These are phyloP conservation scores for Plodia interpunctella DNA, from an alignment of 1,140 invertebrate species.

Conservation along the genomic window DNA sequence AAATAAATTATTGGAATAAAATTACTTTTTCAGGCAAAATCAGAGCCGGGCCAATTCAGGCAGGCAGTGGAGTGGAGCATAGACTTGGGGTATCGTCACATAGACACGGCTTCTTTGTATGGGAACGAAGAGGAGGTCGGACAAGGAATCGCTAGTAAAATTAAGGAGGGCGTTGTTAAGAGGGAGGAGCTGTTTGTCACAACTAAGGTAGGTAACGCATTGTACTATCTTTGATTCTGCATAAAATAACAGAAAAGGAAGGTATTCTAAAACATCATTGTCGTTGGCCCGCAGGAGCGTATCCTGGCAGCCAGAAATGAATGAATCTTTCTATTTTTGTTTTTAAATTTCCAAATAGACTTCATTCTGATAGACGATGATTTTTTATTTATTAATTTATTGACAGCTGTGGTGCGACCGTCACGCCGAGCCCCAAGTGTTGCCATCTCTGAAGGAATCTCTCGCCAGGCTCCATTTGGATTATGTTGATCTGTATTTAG, in stretches of 20 bases:
- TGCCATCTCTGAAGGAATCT: conserved; percentile 77
- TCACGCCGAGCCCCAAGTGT: conserved; percentile 53
- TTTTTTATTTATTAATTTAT: no score
- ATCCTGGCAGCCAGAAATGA: no score
- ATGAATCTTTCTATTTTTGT: no score
- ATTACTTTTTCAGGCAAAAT: conserved; percentile 47
- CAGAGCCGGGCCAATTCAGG: conserved; percentile 72
- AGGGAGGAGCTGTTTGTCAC: conserved; percentile 84
- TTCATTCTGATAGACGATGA: no score
- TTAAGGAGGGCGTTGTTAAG: conserved; percentile 83
- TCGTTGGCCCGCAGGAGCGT: no score
- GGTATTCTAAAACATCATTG: no score
- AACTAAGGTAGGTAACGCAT: conserved; percentile 79
- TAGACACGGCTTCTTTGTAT: conserved; percentile 84
- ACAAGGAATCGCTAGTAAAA: conserved; percentile 83
- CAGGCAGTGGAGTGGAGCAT: conserved; percentile 82
- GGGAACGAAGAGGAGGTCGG: conserved; percentile 92
- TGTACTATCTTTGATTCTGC: no score
- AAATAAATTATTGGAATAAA: no score
- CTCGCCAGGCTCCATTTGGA: conserved; percentile 82
- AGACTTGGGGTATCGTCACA: conserved; percentile 83
- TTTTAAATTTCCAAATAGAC: no score
- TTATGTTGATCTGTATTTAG: conserved; percentile 88
- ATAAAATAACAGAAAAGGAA: no score
- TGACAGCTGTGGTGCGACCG: conserved; percentile 67